Percentiles rank a stretch among this genome's conserved stretches.
phyloP scores from a whole-genome alignment of 2,797 vertebrate genomes.

The Syndactyla subalaris region DNA sequence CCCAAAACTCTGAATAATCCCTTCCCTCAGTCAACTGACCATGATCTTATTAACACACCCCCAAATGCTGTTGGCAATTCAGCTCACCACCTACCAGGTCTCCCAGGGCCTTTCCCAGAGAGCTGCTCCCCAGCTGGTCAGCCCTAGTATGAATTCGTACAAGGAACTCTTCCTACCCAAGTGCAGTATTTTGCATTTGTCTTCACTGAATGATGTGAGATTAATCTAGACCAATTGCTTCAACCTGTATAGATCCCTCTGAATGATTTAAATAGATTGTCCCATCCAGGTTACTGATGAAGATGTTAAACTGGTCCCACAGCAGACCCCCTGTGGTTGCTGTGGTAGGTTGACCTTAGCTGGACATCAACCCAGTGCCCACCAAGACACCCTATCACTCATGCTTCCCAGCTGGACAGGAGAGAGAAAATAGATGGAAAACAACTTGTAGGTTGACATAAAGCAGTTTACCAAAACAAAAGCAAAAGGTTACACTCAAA shows the following conservation, averaged over 20 bases:
- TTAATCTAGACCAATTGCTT: not conserved
- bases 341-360: not conserved
- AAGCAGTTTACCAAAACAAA: not conserved
- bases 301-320: not conserved
- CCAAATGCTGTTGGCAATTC: not conserved
- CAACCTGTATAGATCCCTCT: not conserved
- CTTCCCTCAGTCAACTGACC: rapidly evolving
- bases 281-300: not conserved
- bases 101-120: not conserved
- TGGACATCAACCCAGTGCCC: not conserved
- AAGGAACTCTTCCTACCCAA: not conserved
- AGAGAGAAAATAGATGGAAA: not conserved
- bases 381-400: not conserved
- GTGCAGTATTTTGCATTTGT: not conserved
- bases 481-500: not conserved
- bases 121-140: not conserved
- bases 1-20: not conserved
- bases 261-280: not conserved
- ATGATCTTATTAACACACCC: not conserved
- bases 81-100: not conserved
- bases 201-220: not conserved
- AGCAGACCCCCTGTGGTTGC: not conserved
- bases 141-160: not conserved
- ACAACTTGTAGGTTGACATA: not conserved
- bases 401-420: not conserved